Evolutionary conservation across 2,888 invertebrate species (phyloP).

Genomic region (Ochlodes sylvanus): DNA sequence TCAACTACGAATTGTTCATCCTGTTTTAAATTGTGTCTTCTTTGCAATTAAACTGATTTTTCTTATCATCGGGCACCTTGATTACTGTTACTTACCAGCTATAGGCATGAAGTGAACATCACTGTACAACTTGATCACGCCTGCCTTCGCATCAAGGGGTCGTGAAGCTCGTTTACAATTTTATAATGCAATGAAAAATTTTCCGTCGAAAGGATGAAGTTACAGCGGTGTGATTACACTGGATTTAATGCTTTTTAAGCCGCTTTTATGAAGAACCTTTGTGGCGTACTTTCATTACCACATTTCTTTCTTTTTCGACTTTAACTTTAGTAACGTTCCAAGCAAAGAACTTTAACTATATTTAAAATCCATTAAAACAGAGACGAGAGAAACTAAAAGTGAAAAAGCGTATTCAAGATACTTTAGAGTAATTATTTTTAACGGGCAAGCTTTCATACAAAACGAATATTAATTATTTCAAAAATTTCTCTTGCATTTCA

Average conservation of each 20-base stretch:
- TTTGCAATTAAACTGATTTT: too few relatives aligned
- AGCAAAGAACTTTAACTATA: slow-evolving; percentile 35
- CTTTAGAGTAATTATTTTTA: slow-evolving; percentile 36
- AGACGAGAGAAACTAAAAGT: slow-evolving; percentile 34
- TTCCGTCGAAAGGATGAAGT: slow-evolving; percentile 30
- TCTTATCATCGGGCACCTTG: too few relatives aligned
- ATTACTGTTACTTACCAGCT: too few relatives aligned
- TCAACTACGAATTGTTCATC: too few relatives aligned
- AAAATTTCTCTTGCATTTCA: slow-evolving; percentile 19
- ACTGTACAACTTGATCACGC: slow-evolving; percentile 8
- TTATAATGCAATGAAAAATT: slow-evolving; percentile 36
- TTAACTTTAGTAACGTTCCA: slow-evolving; percentile 29
- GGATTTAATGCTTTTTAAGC: slow-evolving; percentile 35
- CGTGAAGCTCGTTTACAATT: slow-evolving; percentile 20
- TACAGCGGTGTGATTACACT: slow-evolving; percentile 34
- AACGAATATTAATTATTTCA: slow-evolving; percentile 38
- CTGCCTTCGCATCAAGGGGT: slow-evolving; percentile 2
- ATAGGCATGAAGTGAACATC: neutral
- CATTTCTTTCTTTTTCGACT: slow-evolving; percentile 31
- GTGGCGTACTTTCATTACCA: slow-evolving; percentile 37
- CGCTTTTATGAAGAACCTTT: slow-evolving; percentile 34
- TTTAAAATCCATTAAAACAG: slow-evolving; percentile 37
- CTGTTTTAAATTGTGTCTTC: too few relatives aligned
- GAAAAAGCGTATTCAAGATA: slow-evolving; percentile 37
- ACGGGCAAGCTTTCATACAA: slow-evolving; percentile 36